phyloP scores from a whole-genome alignment of 2,797 vertebrate species.

The Ctenosaura bakeri region DNA sequence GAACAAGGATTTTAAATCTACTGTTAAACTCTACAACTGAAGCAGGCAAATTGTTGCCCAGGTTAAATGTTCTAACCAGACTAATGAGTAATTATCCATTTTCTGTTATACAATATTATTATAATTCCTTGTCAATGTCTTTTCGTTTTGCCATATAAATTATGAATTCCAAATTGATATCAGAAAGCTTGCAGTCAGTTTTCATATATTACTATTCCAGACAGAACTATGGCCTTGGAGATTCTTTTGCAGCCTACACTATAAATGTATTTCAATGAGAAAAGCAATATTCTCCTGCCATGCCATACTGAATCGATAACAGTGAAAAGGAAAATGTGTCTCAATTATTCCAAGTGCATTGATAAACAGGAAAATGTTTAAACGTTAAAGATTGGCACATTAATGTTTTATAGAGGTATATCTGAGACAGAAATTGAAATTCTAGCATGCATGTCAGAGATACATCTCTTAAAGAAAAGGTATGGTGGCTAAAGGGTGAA shows the following conservation, averaged over 20 bases:
- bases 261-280: conserved; percentile 10
- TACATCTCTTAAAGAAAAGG: background rate
- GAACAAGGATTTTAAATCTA: conserved; percentile 14
- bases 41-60: background rate
- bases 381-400: background rate
- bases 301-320: no score
- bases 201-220: no score
- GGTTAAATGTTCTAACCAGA: conserved; percentile 3
- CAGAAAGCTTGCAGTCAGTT: conserved; percentile 19
- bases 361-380: background rate
- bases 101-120: background rate
- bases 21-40: conserved; percentile 36
- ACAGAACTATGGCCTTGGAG: no score
- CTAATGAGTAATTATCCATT: conserved; percentile 6
- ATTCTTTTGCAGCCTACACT: no score
- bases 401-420: background rate
- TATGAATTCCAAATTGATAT: conserved; percentile 13
- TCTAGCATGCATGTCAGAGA: background rate
- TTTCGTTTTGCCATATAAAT: background rate
- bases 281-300: conserved; percentile 5
- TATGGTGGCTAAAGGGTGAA: background rate
- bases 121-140: background rate
- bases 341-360: no score
- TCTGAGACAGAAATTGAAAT: background rate
- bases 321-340: no score